These are phyloP conservation scores for Drosophila baimaii DNA, from an alignment of 1,140 invertebrate genomes.

Conservation along the genomic window DNA sequence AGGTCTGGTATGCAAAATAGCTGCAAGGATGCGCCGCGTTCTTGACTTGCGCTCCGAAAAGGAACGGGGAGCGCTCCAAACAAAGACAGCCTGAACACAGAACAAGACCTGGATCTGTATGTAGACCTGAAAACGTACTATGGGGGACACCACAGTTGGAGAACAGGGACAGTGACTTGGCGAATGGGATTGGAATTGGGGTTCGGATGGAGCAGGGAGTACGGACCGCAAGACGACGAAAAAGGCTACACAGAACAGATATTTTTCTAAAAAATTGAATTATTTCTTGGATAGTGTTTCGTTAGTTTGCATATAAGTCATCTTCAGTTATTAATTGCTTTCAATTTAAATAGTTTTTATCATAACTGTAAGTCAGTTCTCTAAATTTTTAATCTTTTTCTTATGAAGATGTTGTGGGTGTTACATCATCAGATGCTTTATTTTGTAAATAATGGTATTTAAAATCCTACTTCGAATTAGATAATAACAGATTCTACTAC, in stretches of 20 bases:
- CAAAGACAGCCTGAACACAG: constrained; percentile 27
- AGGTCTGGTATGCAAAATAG: constrained; percentile 81
- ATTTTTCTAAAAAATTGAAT: too few species aligned
- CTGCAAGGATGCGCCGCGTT: constrained; percentile 73
- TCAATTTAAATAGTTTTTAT: too few species aligned
- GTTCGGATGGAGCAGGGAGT: constrained; percentile 1
- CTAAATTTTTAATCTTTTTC: too few species aligned
- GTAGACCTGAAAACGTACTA: constrained; percentile 19
- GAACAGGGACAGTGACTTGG: constrained; percentile 25
- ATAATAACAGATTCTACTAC: too few species aligned
- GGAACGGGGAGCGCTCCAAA: constrained; percentile 8
- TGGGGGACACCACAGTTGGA: constrained; percentile 26
- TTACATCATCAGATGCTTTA: too few species aligned
- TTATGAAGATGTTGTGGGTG: too few species aligned
- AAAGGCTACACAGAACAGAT: constrained; percentile 21
- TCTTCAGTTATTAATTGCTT: too few species aligned
- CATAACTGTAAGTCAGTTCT: too few species aligned
- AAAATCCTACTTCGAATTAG: too few species aligned
- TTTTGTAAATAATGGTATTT: too few species aligned
- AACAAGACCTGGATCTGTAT: constrained; percentile 41
- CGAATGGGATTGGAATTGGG: constrained; percentile 9
- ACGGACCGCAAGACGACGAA: not conserved
- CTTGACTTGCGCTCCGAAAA: constrained; percentile 31
- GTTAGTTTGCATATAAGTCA: not conserved
- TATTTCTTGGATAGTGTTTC: not conserved